Base-by-base conservation (phyloP, 2,113 vertebrate genomes). In the Henicopernis longicauda region DNA sequence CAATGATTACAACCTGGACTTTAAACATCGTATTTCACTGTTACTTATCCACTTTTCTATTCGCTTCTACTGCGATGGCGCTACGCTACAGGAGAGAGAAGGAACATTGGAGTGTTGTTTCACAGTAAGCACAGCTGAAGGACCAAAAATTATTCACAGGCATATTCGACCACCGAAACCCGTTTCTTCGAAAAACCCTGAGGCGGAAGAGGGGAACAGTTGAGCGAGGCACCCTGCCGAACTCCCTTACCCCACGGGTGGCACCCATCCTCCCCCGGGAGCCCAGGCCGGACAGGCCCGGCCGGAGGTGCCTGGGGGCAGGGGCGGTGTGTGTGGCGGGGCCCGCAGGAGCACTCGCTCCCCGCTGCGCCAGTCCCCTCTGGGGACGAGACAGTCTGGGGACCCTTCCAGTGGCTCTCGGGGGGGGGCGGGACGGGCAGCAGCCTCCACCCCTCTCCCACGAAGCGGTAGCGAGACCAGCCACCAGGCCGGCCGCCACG, bases 81-180 rank as follows among this genome's bases (percentile, higher is more conserved):
- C 55, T n/a, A 6, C 2, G 0, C 36, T 44, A 25, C 6, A 6
- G 7, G 6, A 71, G 17, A 16, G 5, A 54, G 13, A 45, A 40
- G 0, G 3, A 38, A 32, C 3, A 3, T 3, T 1, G 4, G 4
- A 63, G 21, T 6, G 54, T 27, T 22, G n/a, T 15, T 50, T 20
- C 73, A 21, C 42, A n/a, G 21, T 4, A 17, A 55, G 42, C 38
- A 7, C 0, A 52, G 40, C 72, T 18, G 11, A 54, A 70, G 50
- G 63, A 71, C 22, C 55, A 16, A 29, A 27, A 45, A 10, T 8
- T 3, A 47, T 11, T 38, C 40, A 21, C 7, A 1, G 0, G 1
- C 4, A 0, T 36, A 26, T 10, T 14, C 5, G 14, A 27, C 59
- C 38, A 45, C 15, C 36, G 8, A 52, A 73, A 34, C 10, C 1